phyloP scores from a whole-genome alignment of 2,888 invertebrate genomes.

The Pimpla rufipes region DNA sequence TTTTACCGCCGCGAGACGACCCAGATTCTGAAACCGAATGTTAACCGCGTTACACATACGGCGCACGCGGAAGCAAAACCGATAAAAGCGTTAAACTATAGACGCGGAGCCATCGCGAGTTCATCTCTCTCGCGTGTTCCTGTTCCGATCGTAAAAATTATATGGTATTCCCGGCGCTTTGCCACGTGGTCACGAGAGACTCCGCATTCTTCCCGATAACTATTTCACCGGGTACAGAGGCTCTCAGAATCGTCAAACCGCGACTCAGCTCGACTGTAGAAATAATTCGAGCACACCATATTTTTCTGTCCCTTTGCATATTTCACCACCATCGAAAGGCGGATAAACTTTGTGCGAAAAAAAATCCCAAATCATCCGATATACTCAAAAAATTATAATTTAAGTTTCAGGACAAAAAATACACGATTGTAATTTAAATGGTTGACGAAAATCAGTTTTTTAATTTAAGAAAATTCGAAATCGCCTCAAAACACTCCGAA shows the following conservation, averaged over 20 bases:
- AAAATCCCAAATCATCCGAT: neutral
- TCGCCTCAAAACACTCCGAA: no score
- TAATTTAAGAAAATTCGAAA: no score
- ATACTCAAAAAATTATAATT: no score
- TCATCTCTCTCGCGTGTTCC: constrained; percentile 48
- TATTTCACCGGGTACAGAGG: constrained; percentile 6
- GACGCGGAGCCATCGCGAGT: constrained; percentile 21
- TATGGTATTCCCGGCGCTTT: constrained; percentile 6
- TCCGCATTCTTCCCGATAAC: neutral
- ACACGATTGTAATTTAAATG: no score
- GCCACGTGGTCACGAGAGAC: constrained; percentile 7
- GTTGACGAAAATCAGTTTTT: no score
- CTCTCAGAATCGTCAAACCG: neutral
- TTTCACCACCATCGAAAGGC: no score
- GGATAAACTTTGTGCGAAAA: no score
- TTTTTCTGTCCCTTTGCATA: no score
- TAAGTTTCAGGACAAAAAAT: no score
- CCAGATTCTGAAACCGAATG: neutral
- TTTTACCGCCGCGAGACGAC: neutral
- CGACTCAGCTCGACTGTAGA: neutral
- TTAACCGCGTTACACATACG: constrained; percentile 1
- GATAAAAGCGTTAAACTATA: constrained; percentile 13
- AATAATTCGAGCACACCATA: no score
- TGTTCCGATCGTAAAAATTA: constrained; percentile 59
- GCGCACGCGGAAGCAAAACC: neutral